Base-by-base conservation (phyloP, 2,888 invertebrate genomes). In the Drosophila longiperda region DNA sequence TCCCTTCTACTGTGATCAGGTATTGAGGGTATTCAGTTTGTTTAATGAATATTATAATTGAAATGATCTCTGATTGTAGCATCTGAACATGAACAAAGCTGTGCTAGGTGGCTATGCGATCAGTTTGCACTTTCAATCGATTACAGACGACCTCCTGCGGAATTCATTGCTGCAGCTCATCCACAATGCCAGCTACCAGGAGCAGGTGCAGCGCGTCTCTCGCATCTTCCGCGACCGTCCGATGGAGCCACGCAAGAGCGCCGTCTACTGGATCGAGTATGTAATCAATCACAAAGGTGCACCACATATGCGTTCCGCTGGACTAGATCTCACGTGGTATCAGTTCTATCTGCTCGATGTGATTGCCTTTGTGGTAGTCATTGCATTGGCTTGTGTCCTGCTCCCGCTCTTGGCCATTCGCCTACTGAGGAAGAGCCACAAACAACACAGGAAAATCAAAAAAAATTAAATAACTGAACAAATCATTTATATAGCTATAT, bases 201-300 rank as follows among this genome's bases (percentile, higher is more conserved):
- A 91, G 7, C 92, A 90, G n/a, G 86, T 92, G 0, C 73, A 90
- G 45, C 80, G 87, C n/a, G 68, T 91, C 4, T 93, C 93, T 0
- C 53, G 70, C 40, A 90, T 93, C 69, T 93, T 93, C 59, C 91
- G 90, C 12, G 93, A 94, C 80, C 92, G 93, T 38, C 92, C 92
- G 0, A 61, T 91, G 70, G 68, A 72, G 20, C 87, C 93, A 0
- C 85, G 93, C 9, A 92, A 92, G 9, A 92, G 82, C 3, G 93
- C 94, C n/a, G 84, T 93, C 71, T 94, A 92, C 76, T 94, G 94
- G 94, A 91, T 93, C 40, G 93, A 94, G 60, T 93, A 94, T 68
- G 92, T 93, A 15, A 91, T 93, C 9, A 83, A 93, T 0, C 92
- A 94, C 68, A 91, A 92, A 53, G 93, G 93, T 3, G 93, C 93